Evolutionary conservation across 1,140 invertebrate species (phyloP), one percentile per base, ranked within the genome.

Genomic region (Brachionus koreanus): DNA sequence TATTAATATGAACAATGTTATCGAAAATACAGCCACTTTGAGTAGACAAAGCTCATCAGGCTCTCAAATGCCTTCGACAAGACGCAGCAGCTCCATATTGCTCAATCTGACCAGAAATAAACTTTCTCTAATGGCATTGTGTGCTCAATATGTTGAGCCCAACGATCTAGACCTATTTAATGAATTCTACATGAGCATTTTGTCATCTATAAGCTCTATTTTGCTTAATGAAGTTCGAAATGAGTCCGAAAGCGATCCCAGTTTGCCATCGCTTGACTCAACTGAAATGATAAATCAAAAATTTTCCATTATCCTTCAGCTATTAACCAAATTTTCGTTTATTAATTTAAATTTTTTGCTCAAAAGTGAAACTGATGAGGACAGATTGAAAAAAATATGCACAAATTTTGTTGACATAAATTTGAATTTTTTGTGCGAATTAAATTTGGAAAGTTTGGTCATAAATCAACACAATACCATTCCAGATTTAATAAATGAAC

Each of bases 211-310:
- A 65, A 79, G 19, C 13, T 61, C 49, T 7, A 79, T 79, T 57
- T 65, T 79, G 37, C 19, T 79, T 3, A 79, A 79, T 43, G 76
- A 79, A 25, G 43, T 25, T 25, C 69, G 25, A 13, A 74, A 49
- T 33, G 42, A 43, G 43, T 25, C 42, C 19, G 10, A 74, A 13
- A 35, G 39, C 1, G 69, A 74, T 46, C 76, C 76, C 5, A 79
- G 61, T 63, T 46, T 74, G 25, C 69, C 69, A 35, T 42, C 35
- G 4, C 39, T 61, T 25, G 76, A 79, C 33, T 61, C 76, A 12
- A 65, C 76, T 37, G 49, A 79, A 39, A 79, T 79, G 76, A 57
- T 79, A 37, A 65, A 79, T 37, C 76, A 79, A 79, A 79, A 79
- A 65, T 79, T 79, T 43, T 79, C 61, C 23, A 79, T 79, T 6